Evolutionary conservation across 2,888 invertebrate genomes (phyloP), one percentile per base, ranked within the genome.

Genomic region (Amiota mariae): DNA sequence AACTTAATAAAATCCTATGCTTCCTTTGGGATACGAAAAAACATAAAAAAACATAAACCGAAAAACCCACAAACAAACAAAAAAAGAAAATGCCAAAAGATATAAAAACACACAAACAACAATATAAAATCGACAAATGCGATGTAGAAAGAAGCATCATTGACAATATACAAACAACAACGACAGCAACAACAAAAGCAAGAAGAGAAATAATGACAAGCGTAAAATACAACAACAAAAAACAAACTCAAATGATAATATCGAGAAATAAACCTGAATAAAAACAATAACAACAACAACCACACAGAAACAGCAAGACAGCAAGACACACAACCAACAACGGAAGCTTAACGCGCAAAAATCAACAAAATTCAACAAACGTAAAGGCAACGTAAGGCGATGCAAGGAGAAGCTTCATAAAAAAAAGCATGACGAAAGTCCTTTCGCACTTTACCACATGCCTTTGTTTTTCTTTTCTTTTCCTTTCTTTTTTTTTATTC

Each of bases 361-460:
- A 36, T 2, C 6, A 36, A 36, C 36, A 36, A 36, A 36, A 36
- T 36, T 6, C 59, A 59, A 67, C 20, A 66, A 48, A 54, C 67
- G 67, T 51, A 68, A 68, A 54, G 51, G 51, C 67, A 54, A 20
- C 67, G 24, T 24, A 68, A 54, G 54, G 24, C 54, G 54, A 63
- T 20, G 46, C 9, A 24, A 63, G 46, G 46, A 59, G 70, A 64
- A 64, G 77, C 77, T 81, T 76, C 67, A 36, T 36, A 6, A 36
- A 59, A 51, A 51, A 51, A 77, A 84, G 83, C 87, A 86, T 87
- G 86, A 86, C 85, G 87, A 85, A 84, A 85, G 87, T 87, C 87
- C 85, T 85, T 84, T 85, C 82, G 87, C 85, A 87, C 82, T 86
- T 85, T 85, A 86, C 85, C 87, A 84, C 86, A 81, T 86, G 83